Evolutionary conservation across 2,113 vertebrate genomes (phyloP).

Genomic region (Urocitellus parryii): DNA sequence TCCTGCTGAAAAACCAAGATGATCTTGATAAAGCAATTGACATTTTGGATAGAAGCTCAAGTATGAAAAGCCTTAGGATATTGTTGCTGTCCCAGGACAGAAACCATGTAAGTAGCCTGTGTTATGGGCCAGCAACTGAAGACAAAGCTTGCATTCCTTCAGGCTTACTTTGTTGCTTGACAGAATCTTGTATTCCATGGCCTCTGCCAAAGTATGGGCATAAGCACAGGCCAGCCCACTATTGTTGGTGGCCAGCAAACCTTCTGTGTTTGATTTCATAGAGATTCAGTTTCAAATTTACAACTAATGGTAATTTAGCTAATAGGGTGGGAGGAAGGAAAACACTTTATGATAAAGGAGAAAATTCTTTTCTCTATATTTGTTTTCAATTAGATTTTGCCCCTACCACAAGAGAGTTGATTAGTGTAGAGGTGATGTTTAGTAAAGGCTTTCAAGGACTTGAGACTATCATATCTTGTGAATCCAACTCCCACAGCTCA

Average conservation of each 20-base stretch:
- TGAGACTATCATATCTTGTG: not conserved
- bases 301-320: constrained; percentile 47
- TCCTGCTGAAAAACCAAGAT: constrained; percentile 94
- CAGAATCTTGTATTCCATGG: constrained; percentile 14
- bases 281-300: constrained; percentile 32
- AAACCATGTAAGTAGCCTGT: constrained; percentile 90
- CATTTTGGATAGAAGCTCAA: constrained; percentile 95
- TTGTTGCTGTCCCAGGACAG: constrained; percentile 93
- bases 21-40: constrained; percentile 97
- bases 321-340: constrained; percentile 15
- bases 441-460: constrained; percentile 32
- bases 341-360: constrained; percentile 44
- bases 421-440: not conserved
- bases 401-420: constrained; percentile 33
- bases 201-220: not conserved
- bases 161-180: constrained; percentile 22
- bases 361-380: constrained; percentile 42
- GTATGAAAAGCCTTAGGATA: constrained; percentile 98
- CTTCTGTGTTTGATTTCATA: constrained; percentile 59
- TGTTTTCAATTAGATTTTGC: constrained; percentile 59
- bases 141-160: not conserved
- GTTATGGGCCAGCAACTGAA: not conserved
- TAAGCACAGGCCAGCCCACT: not conserved
- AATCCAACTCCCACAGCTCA: not conserved
- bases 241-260: not conserved